Evolutionary conservation across 2,797 vertebrate species (phyloP).

Genomic region (Crypturellus tataupa): DNA sequence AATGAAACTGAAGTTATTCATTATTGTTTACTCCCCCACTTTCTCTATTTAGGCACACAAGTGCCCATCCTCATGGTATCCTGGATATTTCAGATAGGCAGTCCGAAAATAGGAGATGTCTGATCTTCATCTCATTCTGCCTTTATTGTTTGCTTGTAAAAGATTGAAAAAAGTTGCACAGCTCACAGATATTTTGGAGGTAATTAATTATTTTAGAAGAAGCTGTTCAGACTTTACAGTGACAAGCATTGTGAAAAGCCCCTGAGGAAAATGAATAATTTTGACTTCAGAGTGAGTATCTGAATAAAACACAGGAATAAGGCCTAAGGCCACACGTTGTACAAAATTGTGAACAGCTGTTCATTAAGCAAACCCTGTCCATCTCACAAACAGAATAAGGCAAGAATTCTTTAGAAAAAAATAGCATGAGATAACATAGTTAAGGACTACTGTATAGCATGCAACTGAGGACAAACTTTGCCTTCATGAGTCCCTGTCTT

Average conservation of each 20-base stretch:
- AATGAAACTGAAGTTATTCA: not conserved
- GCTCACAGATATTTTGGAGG: constrained; percentile 38
- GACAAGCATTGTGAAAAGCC: constrained; percentile 6
- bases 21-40: not conserved
- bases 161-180: not conserved
- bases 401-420: not conserved
- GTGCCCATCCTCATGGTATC: not conserved
- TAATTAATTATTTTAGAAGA: constrained; percentile 61
- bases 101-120: not conserved
- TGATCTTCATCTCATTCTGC: not conserved
- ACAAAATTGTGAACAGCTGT: constrained; percentile 57
- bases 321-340: constrained; percentile 5
- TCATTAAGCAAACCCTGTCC: constrained; percentile 38
- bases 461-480: not conserved
- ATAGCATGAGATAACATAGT: not conserved
- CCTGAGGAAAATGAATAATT: constrained; percentile 10
- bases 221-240: constrained; percentile 34
- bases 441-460: not conserved
- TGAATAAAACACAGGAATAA: constrained; percentile 37
- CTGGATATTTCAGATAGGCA: not conserved
- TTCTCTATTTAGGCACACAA: not conserved
- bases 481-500: not conserved
- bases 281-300: constrained; percentile 15
- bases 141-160: constrained; percentile 4
- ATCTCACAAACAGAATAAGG: not conserved